These are phyloP conservation scores for Trididemnum clinides DNA, from an alignment of 23 tunicate genomes.

Conservation along the genomic window DNA sequence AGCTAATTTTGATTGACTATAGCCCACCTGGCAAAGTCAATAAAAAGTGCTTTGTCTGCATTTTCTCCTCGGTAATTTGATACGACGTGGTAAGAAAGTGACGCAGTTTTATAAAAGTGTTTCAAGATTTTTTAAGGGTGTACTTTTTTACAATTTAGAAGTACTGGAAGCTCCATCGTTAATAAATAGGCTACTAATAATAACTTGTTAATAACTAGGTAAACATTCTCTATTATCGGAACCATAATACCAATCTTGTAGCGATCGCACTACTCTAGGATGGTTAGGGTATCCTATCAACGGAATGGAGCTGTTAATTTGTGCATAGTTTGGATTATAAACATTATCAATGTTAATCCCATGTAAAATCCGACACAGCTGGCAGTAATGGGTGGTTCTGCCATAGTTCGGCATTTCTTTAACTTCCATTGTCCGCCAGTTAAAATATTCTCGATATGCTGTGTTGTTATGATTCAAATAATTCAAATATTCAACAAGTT, in stretches of 20 bases:
- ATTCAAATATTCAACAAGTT: slow-evolving; percentile 54
- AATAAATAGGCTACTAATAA: too few relatives aligned
- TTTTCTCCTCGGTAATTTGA: too few relatives aligned
- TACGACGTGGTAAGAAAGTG: too few relatives aligned
- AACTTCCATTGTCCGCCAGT: slow-evolving; percentile 3
- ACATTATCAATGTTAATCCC: slow-evolving; percentile 30
- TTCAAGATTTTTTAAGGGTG: too few relatives aligned
- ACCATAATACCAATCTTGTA: slow-evolving; percentile 16
- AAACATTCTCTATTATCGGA: slow-evolving; percentile 6
- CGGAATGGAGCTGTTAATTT: neutral
- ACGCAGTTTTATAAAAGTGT: too few relatives aligned
- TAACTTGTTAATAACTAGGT: too few relatives aligned
- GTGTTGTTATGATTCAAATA: slow-evolving; percentile 32
- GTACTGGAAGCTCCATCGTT: too few relatives aligned
- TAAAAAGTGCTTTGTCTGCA: too few relatives aligned
- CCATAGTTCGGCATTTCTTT: neutral
- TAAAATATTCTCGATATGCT: slow-evolving; percentile 35
- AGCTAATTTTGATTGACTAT: too few relatives aligned
- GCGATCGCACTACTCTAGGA: slow-evolving; percentile 16
- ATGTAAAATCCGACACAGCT: slow-evolving; percentile 18
- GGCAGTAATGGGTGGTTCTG: slow-evolving; percentile 10
- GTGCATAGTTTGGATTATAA: neutral
- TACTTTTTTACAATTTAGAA: too few relatives aligned
- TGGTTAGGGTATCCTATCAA: slow-evolving; percentile 6
- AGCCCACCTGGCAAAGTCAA: too few relatives aligned